Base-by-base conservation (phyloP, 2,888 invertebrate genomes). In the Biston betularia region DNA sequence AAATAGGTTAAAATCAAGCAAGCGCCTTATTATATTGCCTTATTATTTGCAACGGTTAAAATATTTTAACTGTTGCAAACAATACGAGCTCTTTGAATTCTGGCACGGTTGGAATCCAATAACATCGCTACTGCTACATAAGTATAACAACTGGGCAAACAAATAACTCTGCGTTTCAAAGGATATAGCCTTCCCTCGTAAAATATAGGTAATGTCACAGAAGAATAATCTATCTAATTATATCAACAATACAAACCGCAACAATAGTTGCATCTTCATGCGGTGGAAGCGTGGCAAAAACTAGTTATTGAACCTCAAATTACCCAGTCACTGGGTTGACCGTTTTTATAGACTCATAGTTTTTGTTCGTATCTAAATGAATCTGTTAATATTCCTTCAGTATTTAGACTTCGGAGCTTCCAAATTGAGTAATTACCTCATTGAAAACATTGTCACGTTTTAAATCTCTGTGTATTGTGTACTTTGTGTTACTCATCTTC, bases 111-210 rank as follows among this genome's bases (percentile, higher is more conserved):
- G 65, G 50, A 61, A 66, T 71, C 68, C 70, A 69, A 70, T 72
- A 72, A 66, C 69, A 67, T 10, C 38, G 38, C 52, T 53, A 9
- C 44, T 55, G 61, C 50, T 72, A 66, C 60, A 68, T 61, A 73
- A 74, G 68, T 72, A 66, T 65, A 69, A 68, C 77, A 73, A 71
- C 70, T 78, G 75, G 12, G 24, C 49, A 68, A 68, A 70, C 68
- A 72, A 66, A 65, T 52, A 60, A 24, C 52, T n/a, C 59, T 11
- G 59, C 65, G 68, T 68, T 64, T 61, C 44, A 52, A 53, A 63
- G 49, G 55, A 61, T 50, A 6, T 56, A 35, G 8, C 14, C 52
- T 53, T 38, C 14, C 14, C 9, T 53, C 6, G 14, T 52, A 15
- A 53, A 53, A 38, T 53, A 38, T 38, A 53, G 38, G 52, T 53